A percentile compares a stretch with the other conserved stretches of the same genome.
Conservation (phyloP, 2,113 vertebrate species). For the Hyperopisus bebe region DNA sequence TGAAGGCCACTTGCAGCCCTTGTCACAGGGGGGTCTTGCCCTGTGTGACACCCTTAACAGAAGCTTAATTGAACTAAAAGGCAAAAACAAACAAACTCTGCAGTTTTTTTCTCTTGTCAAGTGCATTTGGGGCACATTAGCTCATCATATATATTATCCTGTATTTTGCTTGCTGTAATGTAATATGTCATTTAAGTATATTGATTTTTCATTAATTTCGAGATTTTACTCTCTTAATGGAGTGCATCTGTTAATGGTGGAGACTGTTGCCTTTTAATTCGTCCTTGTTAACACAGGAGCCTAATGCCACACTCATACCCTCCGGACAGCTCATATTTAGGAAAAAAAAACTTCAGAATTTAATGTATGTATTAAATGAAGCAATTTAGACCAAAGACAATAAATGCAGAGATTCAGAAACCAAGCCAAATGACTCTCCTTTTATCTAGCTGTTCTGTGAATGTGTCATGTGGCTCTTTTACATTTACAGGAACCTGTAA, state of each 20-base stretch:
- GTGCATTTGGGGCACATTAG: slow-evolving; percentile 42
- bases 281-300: background rate
- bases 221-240: background rate
- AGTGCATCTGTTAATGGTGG: background rate
- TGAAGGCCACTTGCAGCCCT: slow-evolving; percentile 32
- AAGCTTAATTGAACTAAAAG: slow-evolving; percentile 36
- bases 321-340: background rate
- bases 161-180: background rate
- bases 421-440: background rate
- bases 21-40: slow-evolving; percentile 21
- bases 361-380: background rate
- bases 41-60: slow-evolving; percentile 11
- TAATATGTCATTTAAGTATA: background rate
- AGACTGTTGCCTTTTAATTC: background rate
- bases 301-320: background rate
- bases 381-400: background rate
- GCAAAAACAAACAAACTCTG: slow-evolving; percentile 30
- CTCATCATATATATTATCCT: slow-evolving; percentile 33
- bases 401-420: background rate
- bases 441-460: background rate
- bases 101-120: slow-evolving; percentile 39
- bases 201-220: background rate
- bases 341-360: background rate
- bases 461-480: background rate
- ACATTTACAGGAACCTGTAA: background rate